Evolutionary conservation across 2,113 vertebrate species (phyloP), one percentile per base, ranked within the genome.

Genomic region (Cyanoderma ruficeps): DNA sequence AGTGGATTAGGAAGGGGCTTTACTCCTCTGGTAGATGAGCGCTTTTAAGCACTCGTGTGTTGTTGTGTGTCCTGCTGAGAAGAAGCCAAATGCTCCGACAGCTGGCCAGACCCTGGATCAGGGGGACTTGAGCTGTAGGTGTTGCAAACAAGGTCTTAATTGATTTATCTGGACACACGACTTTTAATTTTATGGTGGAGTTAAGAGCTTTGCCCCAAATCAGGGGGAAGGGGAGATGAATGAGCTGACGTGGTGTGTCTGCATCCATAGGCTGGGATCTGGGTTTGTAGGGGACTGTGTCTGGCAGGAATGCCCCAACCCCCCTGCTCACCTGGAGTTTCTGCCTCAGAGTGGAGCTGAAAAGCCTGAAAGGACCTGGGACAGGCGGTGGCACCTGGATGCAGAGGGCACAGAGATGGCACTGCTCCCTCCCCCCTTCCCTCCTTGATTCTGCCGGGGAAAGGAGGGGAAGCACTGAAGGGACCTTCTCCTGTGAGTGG

Each of bases 91-190:
- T 90, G 84, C 44, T 91, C 57, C 12, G 93, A 68, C 24, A 76
- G 85, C 82, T 90, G 65, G 91, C 37, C 81, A 79, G 96, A 77
- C 68, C 92, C 76, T 1, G 68, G 68, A 11, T 42, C 33, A 77
- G 89, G 79, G 33, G 60, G 79, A 71, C 41, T 92, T 94, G 87
- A 74, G 37, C 71, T 30, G 79, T 59, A 93, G 95, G 95, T 96
- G 93, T 97, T 83, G 72, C 94, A 95, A 96, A 93, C 92, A 90
- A 90, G 68, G 23, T 81, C 72, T 93, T 90, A 93, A 94, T 94
- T 96, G 92, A 71, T 95, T 96, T 95, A 92, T 77, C 71, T 44
- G 76, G 31, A 17, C 47, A 11, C 52, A 37, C 20, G 25, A 95
- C 90, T 94, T 92, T 64, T 93, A 56, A 92, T 96, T 93, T 96